phyloP scores from a whole-genome alignment of 2,888 invertebrate species.

The Choristoneura rosaceana region DNA sequence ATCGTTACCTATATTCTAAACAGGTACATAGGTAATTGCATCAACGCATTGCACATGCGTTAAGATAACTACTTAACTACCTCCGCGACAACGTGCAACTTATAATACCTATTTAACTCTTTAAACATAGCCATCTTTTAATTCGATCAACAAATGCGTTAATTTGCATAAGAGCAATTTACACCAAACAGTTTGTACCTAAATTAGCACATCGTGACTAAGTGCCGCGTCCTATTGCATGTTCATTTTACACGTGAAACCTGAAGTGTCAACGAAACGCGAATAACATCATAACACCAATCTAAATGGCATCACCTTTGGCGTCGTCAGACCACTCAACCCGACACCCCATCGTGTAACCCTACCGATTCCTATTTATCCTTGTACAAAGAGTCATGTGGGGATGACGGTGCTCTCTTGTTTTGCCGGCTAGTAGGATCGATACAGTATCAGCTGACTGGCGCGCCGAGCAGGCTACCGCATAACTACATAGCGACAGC shows the following conservation, averaged over 20 bases:
- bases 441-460: slow-evolving; percentile 62
- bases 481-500: slow-evolving; percentile 24
- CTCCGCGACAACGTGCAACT: neutral
- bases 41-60: neutral
- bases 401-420: slow-evolving; percentile 30
- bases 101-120: neutral
- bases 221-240: neutral
- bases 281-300: slow-evolving; percentile 24
- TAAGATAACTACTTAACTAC: too few relatives aligned
- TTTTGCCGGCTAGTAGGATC: slow-evolving; percentile 55
- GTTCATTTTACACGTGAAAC: neutral
- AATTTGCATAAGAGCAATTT: neutral
- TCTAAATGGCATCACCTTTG: slow-evolving; percentile 11
- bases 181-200: neutral
- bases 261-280: neutral
- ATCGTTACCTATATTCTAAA: neutral
- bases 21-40: neutral
- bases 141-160: neutral
- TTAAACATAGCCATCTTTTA: neutral
- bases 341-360: slow-evolving; percentile 41
- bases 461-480: slow-evolving; percentile 39
- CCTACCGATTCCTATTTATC: slow-evolving; percentile 28
- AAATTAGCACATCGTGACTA: neutral
- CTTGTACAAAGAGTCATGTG: neutral
- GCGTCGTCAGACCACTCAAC: slow-evolving; percentile 26